phyloP scores from a whole-genome alignment of 1,140 invertebrate species.

The Megalonaias nervosa region DNA sequence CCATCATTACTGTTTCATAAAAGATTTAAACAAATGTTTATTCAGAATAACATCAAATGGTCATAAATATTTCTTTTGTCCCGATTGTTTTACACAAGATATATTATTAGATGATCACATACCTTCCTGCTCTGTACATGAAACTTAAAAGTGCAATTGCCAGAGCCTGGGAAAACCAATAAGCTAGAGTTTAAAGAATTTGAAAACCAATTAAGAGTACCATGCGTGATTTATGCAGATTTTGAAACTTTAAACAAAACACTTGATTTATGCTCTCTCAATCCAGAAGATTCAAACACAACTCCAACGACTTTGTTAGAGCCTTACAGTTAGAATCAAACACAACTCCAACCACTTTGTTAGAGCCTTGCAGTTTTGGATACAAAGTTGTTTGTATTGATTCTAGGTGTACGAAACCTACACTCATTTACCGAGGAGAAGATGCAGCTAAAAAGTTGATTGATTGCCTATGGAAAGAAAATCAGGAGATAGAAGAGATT shows the following conservation, averaged over 20 bases:
- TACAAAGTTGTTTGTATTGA: constrained; percentile 14
- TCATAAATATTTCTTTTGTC: constrained; percentile 12
- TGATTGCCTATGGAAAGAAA: constrained; percentile 4
- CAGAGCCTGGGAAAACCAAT: constrained; percentile 10
- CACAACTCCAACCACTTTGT: constrained; percentile 1
- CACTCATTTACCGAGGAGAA: constrained; percentile 14
- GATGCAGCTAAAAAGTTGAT: constrained; percentile 1
- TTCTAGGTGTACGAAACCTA: not conserved
- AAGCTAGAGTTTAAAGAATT: constrained; percentile 28
- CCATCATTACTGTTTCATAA: constrained; percentile 22
- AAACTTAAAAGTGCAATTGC: constrained; percentile 20
- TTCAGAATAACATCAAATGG: not conserved
- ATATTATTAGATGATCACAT: constrained; percentile 5
- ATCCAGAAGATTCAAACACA: constrained; percentile 16
- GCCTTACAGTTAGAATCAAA: constrained; percentile 9
- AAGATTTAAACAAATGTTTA: constrained; percentile 14
- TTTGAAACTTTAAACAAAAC: constrained; percentile 35
- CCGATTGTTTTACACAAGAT: constrained; percentile 20
- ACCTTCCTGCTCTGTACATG: constrained; percentile 26
- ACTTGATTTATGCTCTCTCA: not conserved
- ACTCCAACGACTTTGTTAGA: constrained; percentile 23
- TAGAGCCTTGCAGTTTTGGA: constrained; percentile 8
- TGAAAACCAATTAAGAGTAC: constrained; percentile 28
- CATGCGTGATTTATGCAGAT: constrained; percentile 28
- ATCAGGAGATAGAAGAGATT: constrained; percentile 5